phyloP scores from a whole-genome alignment of 2,113 vertebrate species.

The Sclerurus mexicanus region DNA sequence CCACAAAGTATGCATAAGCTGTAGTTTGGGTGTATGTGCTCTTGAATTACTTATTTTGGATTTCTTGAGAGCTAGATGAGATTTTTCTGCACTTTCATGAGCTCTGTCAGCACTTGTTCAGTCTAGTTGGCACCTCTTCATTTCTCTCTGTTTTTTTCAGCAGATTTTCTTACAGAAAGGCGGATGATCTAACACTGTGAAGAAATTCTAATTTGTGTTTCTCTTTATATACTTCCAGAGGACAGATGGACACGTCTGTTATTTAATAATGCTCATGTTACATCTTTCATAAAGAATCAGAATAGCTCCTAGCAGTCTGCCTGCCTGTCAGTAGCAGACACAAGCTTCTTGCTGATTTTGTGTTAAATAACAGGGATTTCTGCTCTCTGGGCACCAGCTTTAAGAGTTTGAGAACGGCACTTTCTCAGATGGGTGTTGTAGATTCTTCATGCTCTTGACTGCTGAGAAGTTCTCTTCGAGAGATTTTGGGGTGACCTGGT shows the following conservation, averaged over 20 bases:
- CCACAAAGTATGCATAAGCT: background rate
- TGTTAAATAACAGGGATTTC: conserved; percentile 35
- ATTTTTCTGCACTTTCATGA: conserved; percentile 59
- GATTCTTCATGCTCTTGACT: background rate
- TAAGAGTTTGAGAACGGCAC: background rate
- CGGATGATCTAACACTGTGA: conserved; percentile 50
- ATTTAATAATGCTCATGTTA: conserved; percentile 57
- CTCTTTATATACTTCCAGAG: conserved; percentile 51
- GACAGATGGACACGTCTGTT: conserved; percentile 63
- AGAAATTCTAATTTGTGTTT: conserved; percentile 57
- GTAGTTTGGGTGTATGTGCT: background rate
- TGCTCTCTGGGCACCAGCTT: background rate
- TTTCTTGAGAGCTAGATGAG: conserved; percentile 40
- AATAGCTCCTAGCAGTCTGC: conserved; percentile 48
- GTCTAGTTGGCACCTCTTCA: conserved; percentile 61
- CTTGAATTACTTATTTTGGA: conserved; percentile 39
- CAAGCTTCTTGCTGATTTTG: conserved; percentile 13
- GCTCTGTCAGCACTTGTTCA: conserved; percentile 66
- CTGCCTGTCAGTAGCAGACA: conserved; percentile 34
- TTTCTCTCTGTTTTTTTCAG: conserved; percentile 26
- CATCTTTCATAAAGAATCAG: conserved; percentile 42
- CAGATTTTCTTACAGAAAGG: conserved; percentile 54
- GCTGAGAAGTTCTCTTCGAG: background rate
- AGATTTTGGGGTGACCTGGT: background rate
- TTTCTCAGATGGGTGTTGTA: background rate